A percentile compares a stretch with the other conserved stretches of the same genome.
These are phyloP conservation scores for Channa argus DNA, from an alignment of 2,113 vertebrate species.

Conservation along the genomic window DNA sequence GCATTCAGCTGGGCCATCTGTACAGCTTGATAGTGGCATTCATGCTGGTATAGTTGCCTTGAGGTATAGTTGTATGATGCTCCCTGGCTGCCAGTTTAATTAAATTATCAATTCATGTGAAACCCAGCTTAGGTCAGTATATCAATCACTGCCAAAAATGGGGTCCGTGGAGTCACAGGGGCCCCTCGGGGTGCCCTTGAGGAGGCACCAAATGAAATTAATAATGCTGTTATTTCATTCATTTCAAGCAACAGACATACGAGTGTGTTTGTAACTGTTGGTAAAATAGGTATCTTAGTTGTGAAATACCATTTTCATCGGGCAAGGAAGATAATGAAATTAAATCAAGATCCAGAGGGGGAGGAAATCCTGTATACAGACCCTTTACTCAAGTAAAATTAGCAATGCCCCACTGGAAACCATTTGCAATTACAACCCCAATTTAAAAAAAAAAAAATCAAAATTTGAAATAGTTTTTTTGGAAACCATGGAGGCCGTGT, in stretches of 20 bases:
- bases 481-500: too few relatives aligned
- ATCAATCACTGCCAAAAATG: conserved; percentile 46
- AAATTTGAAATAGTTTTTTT: too few relatives aligned
- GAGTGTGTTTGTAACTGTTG: not conserved
- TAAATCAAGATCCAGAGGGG: not conserved
- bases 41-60: conserved; percentile 34
- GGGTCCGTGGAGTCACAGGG: conserved; percentile 5
- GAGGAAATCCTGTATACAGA: not conserved
- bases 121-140: conserved; percentile 48
- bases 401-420: too few relatives aligned
- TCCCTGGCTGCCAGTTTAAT: conserved; percentile 50
- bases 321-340: not conserved
- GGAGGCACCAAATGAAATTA: not conserved
- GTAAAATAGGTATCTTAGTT: conserved; percentile 10
- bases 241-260: not conserved
- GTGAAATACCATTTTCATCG: not conserved
- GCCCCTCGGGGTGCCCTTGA: not conserved
- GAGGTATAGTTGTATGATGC: conserved; percentile 40
- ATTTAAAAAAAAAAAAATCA: too few relatives aligned
- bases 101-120: conserved; percentile 64
- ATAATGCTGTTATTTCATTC: not conserved
- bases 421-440: too few relatives aligned
- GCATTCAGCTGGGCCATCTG: conserved; percentile 54
- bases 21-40: conserved; percentile 39
- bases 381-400: too few relatives aligned